Evolutionary conservation across 23 tunicate genomes (phyloP), one percentile per base, ranked within the genome.

Genomic region (Halocynthia aurantium): DNA sequence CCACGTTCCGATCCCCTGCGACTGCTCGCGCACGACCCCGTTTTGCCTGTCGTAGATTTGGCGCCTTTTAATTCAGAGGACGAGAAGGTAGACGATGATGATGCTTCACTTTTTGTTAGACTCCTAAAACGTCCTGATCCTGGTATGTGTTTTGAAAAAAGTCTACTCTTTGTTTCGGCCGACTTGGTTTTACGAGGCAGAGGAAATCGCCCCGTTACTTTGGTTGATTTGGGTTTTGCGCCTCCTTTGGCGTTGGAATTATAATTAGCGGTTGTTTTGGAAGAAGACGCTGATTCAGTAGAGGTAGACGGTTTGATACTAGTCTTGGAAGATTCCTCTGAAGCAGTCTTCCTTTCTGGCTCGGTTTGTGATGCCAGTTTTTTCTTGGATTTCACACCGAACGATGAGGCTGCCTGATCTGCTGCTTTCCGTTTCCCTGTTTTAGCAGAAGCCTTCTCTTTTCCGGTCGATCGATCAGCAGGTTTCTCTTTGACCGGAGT

Each of bases 21-120:
- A 11, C 77, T 55, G 76, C 83, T 84, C 85, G 88, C 88, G 54
- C 96, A 89, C 67, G 96, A 89, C 82, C 96, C 96, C 96, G 96
- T 89, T 76, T 89, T 89, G 94, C 78, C 61, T 60, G 81, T 69
- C 75, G 76, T 84, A 7, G 85, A 72, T 21, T 52, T 21, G 15
- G 77, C n/a, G 53, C 58, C 70, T 73, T 8, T 13, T 12, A 44
- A 56, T 75, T 61, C 21, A 61, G 64, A 53, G 67, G 84, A 52
- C 67, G 80, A 72, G 76, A 76, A 6, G 81, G 85, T 20, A 77
- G 91, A 7, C 84, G 80, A 13, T 60, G 76, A 51, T 84, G 66
- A n/a, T 83, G 79, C 67, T 77, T 77, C 65, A 75, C 75, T 7
- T 57, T 78, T 52, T 80, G 76, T 15, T 75, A 17, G 15, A 69